Percentiles rank a stretch among this genome's conserved stretches.
These are phyloP conservation scores for Phyllotreta striolata DNA, from an alignment of 2,888 invertebrate species.

Conservation along the genomic window DNA sequence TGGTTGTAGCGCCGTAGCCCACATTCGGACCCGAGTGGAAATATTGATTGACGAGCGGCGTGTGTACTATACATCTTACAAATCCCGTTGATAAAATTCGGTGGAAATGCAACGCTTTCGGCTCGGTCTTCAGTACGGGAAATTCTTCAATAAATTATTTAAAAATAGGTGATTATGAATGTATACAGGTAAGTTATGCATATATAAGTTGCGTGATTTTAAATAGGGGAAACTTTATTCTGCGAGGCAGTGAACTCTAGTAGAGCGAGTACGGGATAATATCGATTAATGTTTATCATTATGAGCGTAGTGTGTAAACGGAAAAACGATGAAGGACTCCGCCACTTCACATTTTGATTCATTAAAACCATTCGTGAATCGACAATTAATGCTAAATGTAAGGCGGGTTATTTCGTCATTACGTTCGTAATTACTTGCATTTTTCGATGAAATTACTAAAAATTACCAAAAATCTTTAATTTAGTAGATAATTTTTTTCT, in stretches of 20 bases:
- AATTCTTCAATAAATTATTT: slow-evolving; percentile 54
- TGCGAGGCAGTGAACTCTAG: not conserved
- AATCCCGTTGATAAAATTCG: slow-evolving; percentile 26
- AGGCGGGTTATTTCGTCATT: too few relatives aligned
- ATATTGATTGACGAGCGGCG: slow-evolving; percentile 54
- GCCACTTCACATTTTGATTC: too few relatives aligned
- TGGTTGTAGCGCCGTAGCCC: not conserved
- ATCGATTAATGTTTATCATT: slow-evolving; percentile 27
- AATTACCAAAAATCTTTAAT: too few relatives aligned
- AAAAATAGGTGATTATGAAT: slow-evolving; percentile 60
- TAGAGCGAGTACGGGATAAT: slow-evolving; percentile 9
- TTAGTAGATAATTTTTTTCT: too few relatives aligned
- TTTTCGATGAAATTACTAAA: too few relatives aligned
- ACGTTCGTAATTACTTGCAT: too few relatives aligned
- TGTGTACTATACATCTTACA: slow-evolving; percentile 37
- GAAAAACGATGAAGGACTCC: too few relatives aligned
- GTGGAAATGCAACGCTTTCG: slow-evolving; percentile 56
- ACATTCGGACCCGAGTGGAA: slow-evolving; percentile 47
- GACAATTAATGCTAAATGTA: too few relatives aligned
- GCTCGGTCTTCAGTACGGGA: slow-evolving; percentile 52
- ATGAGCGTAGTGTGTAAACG: slow-evolving; percentile 2
- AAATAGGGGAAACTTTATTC: too few relatives aligned
- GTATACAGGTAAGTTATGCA: slow-evolving; percentile 54
- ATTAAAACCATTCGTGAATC: not conserved
- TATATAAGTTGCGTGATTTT: too few relatives aligned